phyloP scores from a whole-genome alignment of 2,888 invertebrate genomes.

The Xylota sylvarum region DNA sequence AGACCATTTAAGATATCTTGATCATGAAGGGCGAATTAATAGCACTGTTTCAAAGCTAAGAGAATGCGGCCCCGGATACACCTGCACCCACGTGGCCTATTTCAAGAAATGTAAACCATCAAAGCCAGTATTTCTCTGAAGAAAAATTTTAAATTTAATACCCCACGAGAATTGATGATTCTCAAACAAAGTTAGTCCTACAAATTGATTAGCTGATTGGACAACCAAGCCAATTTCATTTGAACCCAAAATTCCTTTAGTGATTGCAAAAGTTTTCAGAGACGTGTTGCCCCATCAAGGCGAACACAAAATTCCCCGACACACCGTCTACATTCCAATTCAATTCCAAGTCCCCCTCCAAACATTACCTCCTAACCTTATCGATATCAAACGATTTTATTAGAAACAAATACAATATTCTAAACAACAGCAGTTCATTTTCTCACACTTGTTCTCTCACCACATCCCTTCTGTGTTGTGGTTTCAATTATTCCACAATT shows the following conservation, averaged over 20 bases:
- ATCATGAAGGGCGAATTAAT: too few relatives aligned
- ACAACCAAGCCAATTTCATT: neutral
- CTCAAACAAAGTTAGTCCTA: neutral
- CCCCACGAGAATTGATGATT: too few relatives aligned
- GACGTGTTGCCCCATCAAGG: neutral
- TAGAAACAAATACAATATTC: neutral
- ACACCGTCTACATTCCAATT: neutral
- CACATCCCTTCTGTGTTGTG: neutral
- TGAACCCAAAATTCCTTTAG: neutral
- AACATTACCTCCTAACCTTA: neutral
- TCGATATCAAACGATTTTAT: neutral
- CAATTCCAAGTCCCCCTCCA: neutral
- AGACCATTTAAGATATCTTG: too few relatives aligned
- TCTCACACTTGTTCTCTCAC: neutral
- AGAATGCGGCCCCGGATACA: too few relatives aligned
- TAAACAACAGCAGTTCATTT: neutral
- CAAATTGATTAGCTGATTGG: neutral
- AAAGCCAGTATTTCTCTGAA: too few relatives aligned
- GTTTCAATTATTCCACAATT: neutral
- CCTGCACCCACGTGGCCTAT: too few relatives aligned
- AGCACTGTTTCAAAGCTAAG: too few relatives aligned
- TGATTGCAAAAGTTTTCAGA: neutral
- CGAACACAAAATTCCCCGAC: neutral
- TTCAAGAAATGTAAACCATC: too few relatives aligned
- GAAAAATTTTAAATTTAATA: too few relatives aligned